These are phyloP conservation scores for Carcina quercana DNA, from an alignment of 2,888 invertebrate species.

Conservation along the genomic window DNA sequence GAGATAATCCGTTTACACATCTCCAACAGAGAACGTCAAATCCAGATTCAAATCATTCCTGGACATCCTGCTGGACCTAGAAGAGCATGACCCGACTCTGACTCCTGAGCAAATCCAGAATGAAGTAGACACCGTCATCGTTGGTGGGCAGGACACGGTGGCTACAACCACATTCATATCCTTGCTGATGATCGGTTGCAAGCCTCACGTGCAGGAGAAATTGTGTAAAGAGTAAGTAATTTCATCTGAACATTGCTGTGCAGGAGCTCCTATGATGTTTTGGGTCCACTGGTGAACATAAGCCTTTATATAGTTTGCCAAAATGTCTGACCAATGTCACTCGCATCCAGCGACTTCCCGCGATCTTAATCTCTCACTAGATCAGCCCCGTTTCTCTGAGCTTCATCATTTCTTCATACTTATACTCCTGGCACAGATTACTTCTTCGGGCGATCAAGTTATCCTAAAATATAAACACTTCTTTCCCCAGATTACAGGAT, in stretches of 20 bases:
- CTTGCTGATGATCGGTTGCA: slow-evolving; percentile 49
- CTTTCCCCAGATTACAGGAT: slow-evolving; percentile 27
- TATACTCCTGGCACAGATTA: too few species aligned
- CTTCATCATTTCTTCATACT: too few species aligned
- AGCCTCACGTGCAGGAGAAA: slow-evolving; percentile 45
- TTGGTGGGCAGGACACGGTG: slow-evolving; percentile 71
- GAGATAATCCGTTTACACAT: too few species aligned
- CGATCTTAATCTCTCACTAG: too few species aligned
- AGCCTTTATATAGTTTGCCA: too few species aligned
- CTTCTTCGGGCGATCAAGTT: too few species aligned
- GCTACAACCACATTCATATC: slow-evolving; percentile 47
- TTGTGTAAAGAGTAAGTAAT: slow-evolving; percentile 44
- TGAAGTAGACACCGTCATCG: slow-evolving; percentile 74
- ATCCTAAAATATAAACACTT: neutral
- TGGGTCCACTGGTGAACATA: too few species aligned
- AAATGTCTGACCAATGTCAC: too few species aligned
- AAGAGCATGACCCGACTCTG: slow-evolving; percentile 46
- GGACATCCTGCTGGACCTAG: slow-evolving; percentile 66
- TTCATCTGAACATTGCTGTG: too few species aligned
- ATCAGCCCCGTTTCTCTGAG: too few species aligned
- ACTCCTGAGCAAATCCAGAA: slow-evolving; percentile 65
- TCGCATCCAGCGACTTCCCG: too few species aligned
- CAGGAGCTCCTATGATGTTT: too few species aligned
- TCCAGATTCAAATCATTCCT: slow-evolving; percentile 59
- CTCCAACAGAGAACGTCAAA: slow-evolving; percentile 15